Percentiles rank a stretch among this genome's conserved stretches.
Conservation (phyloP, 2,888 invertebrate genomes). For the Eupithecia subfuscata region DNA sequence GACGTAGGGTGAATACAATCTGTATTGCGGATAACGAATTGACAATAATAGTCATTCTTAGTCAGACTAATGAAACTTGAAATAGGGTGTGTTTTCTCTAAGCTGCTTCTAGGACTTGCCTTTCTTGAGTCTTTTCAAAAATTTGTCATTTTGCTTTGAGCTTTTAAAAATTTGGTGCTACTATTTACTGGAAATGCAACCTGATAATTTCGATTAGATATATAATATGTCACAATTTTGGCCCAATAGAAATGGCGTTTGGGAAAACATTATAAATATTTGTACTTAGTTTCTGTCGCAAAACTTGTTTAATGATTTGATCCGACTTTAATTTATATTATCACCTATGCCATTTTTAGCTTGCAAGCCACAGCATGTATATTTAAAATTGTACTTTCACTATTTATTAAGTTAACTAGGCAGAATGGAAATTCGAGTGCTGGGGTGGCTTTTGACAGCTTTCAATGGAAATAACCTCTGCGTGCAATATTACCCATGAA, state of each 20-base stretch:
- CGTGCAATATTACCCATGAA: not conserved
- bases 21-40: not conserved
- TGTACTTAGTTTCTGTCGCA: not conserved
- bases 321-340: not conserved
- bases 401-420: not conserved
- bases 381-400: not conserved
- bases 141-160: not conserved
- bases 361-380: too few species aligned
- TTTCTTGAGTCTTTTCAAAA: too few species aligned
- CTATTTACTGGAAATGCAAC: not conserved
- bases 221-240: not conserved
- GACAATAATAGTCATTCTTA: not conserved
- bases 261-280: not conserved
- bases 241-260: not conserved
- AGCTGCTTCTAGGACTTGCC: too few species aligned
- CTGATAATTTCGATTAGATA: too few species aligned
- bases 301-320: not conserved
- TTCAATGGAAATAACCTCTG: not conserved
- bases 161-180: not conserved
- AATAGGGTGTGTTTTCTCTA: not conserved
- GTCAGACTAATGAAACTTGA: not conserved
- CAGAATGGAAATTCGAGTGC: not conserved
- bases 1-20: not conserved
- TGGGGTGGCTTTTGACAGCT: not conserved
- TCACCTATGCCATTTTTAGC: too few species aligned